These are phyloP conservation scores for Micropoecilia bifurca DNA, from an alignment of 2,797 vertebrate species.

Conservation along the genomic window DNA sequence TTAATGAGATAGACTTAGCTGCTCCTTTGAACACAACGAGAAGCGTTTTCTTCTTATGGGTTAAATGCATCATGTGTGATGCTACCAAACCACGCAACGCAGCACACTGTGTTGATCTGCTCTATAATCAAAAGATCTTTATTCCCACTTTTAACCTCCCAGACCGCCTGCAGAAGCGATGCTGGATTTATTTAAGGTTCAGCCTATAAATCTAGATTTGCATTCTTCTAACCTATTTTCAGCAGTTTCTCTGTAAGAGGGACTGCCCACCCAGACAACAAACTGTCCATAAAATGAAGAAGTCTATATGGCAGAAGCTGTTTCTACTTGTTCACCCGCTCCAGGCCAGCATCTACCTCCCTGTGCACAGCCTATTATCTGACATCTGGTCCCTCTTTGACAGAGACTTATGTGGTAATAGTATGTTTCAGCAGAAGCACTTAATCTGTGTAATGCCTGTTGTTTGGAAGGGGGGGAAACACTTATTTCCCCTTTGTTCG, in stretches of 20 bases:
- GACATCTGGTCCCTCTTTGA: slow-evolving; percentile 76
- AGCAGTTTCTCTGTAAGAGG: slow-evolving; percentile 6
- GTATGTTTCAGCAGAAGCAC: slow-evolving; percentile 74
- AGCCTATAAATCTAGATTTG: neutral
- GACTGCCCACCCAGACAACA: slow-evolving; percentile 56
- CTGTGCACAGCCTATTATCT: slow-evolving; percentile 72
- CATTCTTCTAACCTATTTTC: slow-evolving; percentile 19
- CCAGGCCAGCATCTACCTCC: slow-evolving; percentile 71
- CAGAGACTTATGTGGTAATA: slow-evolving; percentile 73
- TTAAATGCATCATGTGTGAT: slow-evolving; percentile 31
- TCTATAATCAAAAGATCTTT: neutral
- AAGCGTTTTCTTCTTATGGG: slow-evolving; percentile 13
- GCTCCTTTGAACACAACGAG: slow-evolving; percentile 46
- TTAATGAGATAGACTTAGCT: slow-evolving; percentile 59
- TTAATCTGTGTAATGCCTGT: slow-evolving; percentile 75
- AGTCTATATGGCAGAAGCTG: slow-evolving; percentile 69
- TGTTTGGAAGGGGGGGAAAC: slow-evolving; percentile 58
- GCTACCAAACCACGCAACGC: slow-evolving; percentile 1
- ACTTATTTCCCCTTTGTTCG: slow-evolving; percentile 64
- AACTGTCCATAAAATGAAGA: slow-evolving; percentile 59
- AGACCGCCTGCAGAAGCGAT: neutral
- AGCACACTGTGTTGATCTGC: slow-evolving; percentile 7
- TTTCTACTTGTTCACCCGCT: slow-evolving; percentile 74
- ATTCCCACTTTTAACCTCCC: neutral
- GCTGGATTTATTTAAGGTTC: neutral